Evolutionary conservation across 2,888 invertebrate species (phyloP).

Genomic region (Orthosia cruda): DNA sequence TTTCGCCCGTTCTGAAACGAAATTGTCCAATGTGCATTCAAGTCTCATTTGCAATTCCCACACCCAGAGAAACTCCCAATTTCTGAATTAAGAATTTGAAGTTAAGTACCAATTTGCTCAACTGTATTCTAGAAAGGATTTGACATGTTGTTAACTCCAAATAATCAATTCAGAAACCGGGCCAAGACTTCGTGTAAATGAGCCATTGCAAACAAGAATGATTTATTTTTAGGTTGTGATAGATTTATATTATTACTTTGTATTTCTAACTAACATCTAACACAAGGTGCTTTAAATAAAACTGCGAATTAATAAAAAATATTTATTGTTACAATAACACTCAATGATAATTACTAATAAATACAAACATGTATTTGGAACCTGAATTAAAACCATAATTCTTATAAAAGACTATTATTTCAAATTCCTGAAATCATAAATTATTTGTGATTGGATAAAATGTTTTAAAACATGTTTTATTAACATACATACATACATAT

Average conservation of each 20-base stretch:
- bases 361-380: constrained; percentile 35
- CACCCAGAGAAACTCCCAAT: too few relatives aligned
- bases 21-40: not conserved
- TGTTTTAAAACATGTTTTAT: not conserved
- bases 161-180: too few relatives aligned
- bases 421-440: constrained; percentile 14
- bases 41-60: not conserved
- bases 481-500: not conserved
- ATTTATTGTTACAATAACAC: constrained; percentile 53
- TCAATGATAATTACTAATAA: constrained; percentile 40
- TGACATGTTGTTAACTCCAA: too few relatives aligned
- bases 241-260: constrained; percentile 6
- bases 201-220: not conserved
- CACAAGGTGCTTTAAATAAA: constrained; percentile 31
- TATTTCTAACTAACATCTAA: constrained; percentile 24
- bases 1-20: not conserved
- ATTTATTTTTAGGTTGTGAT: constrained; percentile 30
- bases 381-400: constrained; percentile 50
- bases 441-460: constrained; percentile 15
- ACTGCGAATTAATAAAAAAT: constrained; percentile 34
- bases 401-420: constrained; percentile 33
- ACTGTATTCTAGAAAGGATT: too few relatives aligned
- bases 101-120: too few relatives aligned
- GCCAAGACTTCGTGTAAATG: not conserved
- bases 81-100: too few relatives aligned